Evolutionary conservation across 2,888 invertebrate species (phyloP), one percentile per base, ranked within the genome.

Genomic region (Strigamia maritima): DNA sequence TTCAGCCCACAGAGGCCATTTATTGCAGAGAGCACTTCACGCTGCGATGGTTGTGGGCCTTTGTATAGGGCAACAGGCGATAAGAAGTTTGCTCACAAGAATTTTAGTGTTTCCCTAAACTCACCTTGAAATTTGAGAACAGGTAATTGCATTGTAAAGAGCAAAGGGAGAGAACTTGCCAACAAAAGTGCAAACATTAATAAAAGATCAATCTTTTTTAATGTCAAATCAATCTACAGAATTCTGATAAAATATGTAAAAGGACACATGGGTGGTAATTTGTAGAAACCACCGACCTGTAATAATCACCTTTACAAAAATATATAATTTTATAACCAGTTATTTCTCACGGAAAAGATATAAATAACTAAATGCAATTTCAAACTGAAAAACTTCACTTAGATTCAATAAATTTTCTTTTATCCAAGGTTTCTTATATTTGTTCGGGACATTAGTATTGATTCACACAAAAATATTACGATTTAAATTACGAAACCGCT

Each of bases 41-140:
- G 60, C 60, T 60, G 60, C 60, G 60, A n/a, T 60, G 60, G 60
- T 60, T 60, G 60, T 60, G 60, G 60, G 60, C 60, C 60, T 60
- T 60, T 60, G 60, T 60, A 60, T 60, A 60, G 60, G 60, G 60
- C 60, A 60, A 60, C 60, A 60, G 60, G 60, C 60, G 60, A 60
- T 60, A 60, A 60, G 60, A 60, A 60, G 19, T 60, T 22, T 60
- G 60, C 60, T 60, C 60, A 60, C 60, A 60, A 60, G 60, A 60
- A 24, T 75, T 35, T 75, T 19, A 75, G 26, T 75, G 75, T 75
- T 75, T 75, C 75, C 75, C 75, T 75, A 75, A 75, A 75, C 75
- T 75, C 75, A 75, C 75, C 75, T 75, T 75, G 75, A 75, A 75
- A 75, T 75, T 60, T 60, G 60, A 60, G 60, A 60, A 60, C 60